phyloP scores from a whole-genome alignment of 2,888 invertebrate species.

The Phyllotreta cruciferae region DNA sequence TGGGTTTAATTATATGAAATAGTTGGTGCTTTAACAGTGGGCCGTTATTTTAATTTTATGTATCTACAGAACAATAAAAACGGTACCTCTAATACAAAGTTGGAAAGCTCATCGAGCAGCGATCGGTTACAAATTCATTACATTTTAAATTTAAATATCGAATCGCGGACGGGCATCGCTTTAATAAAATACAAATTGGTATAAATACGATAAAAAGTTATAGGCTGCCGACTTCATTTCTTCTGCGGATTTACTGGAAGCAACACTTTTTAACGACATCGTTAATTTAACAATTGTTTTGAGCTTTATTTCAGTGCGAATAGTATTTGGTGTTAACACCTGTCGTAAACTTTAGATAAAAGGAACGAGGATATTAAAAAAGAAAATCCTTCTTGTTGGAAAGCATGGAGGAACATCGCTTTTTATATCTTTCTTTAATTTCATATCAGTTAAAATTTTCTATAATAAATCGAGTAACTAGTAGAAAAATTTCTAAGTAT shows the following conservation, averaged over 20 bases:
- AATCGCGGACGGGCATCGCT: not conserved
- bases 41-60: too few relatives aligned
- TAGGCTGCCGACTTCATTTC: slow-evolving; percentile 20
- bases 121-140: slow-evolving; percentile 10
- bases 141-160: slow-evolving; percentile 18
- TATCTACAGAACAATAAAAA: too few relatives aligned
- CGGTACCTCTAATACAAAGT: too few relatives aligned
- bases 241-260: slow-evolving; percentile 31
- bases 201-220: slow-evolving; percentile 34
- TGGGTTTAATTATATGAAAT: too few relatives aligned
- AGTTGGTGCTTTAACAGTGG: too few relatives aligned
- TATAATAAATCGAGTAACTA: too few relatives aligned
- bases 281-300: slow-evolving; percentile 46
- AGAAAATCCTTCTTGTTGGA: not conserved
- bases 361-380: slow-evolving; percentile 13
- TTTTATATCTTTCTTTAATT: too few relatives aligned
- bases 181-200: slow-evolving; percentile 34
- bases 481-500: too few relatives aligned
- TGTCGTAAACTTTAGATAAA: slow-evolving; percentile 26
- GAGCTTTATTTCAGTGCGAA: slow-evolving; percentile 28
- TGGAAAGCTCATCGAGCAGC: too few relatives aligned
- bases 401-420: too few relatives aligned
- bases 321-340: slow-evolving; percentile 31
- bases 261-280: slow-evolving; percentile 47
- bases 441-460: too few relatives aligned